A percentile compares a stretch with the other conserved stretches of the same genome.
These are phyloP conservation scores for Melanitta fusca DNA, from an alignment of 2,797 vertebrate genomes.

Conservation along the genomic window DNA sequence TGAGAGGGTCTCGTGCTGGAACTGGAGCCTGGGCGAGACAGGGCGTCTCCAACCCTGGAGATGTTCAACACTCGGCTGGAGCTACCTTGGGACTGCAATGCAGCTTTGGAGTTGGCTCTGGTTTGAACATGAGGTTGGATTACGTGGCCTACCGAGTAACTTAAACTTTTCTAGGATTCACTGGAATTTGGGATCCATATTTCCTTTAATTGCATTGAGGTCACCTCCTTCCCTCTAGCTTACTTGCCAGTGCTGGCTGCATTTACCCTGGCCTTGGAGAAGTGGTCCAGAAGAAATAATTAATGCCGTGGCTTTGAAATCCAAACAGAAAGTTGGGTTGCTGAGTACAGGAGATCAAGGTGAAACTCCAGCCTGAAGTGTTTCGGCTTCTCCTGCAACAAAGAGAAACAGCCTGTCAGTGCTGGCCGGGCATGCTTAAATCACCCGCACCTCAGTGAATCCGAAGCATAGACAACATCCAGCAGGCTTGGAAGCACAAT, in stretches of 20 bases:
- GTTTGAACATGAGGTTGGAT: not conserved
- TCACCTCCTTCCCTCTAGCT: not conserved
- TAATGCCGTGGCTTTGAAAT: not conserved
- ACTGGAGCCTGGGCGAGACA: not conserved
- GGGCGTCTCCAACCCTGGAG: not conserved
- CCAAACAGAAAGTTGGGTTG: not conserved
- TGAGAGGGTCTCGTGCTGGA: not conserved
- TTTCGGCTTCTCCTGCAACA: constrained; percentile 27
- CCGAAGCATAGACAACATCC: not conserved
- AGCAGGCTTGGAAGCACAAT: not conserved
- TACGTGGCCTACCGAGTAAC: not conserved
- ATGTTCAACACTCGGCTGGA: not conserved
- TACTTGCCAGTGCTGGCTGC: too few species aligned
- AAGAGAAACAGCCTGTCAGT: constrained; percentile 19
- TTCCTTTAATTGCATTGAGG: not conserved
- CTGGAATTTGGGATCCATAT: not conserved
- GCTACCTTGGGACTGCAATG: accelerated
- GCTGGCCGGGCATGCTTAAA: not conserved
- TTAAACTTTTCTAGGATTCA: not conserved
- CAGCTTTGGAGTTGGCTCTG: not conserved
- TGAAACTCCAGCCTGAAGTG: not conserved
- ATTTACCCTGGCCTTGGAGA: not conserved
- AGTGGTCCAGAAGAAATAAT: not conserved
- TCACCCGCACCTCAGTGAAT: not conserved
- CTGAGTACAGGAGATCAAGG: constrained; percentile 44